Percentiles rank a stretch among this genome's conserved stretches.
phyloP scores from a whole-genome alignment of 2,113 vertebrate species.

The Charadrius vociferus region DNA sequence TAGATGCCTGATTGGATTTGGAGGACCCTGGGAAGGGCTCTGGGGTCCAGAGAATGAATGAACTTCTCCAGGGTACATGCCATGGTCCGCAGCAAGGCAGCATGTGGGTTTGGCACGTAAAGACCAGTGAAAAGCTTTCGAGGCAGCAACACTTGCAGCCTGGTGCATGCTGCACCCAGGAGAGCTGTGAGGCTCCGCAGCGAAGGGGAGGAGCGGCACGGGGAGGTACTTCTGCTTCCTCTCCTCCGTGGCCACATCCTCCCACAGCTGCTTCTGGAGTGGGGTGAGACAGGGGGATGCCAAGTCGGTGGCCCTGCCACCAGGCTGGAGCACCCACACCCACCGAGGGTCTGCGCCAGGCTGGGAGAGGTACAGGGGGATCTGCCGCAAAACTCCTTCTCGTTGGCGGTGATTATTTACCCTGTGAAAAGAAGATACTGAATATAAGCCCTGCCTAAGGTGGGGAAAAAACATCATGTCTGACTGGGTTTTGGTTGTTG shows the following conservation, averaged over 20 bases:
- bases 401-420: accelerated
- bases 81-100: constrained; percentile 61
- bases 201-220: not conserved
- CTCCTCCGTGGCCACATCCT: constrained; percentile 62
- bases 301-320: not conserved
- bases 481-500: not conserved
- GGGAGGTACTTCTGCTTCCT: constrained; percentile 48
- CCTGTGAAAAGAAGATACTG: not conserved
- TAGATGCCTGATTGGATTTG: constrained; percentile 88
- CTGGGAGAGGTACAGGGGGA: accelerated
- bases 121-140: not conserved
- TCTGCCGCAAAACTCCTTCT: not conserved
- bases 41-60: constrained; percentile 77
- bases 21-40: constrained; percentile 82
- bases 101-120: not conserved
- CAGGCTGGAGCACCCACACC: not conserved
- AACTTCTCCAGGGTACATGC: constrained; percentile 78
- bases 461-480: not conserved
- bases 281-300: not conserved
- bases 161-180: not conserved
- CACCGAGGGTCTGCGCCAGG: not conserved
- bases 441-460: not conserved
- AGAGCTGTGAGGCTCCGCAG: not conserved
- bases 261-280: not conserved
- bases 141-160: not conserved